phyloP scores from a whole-genome alignment of 2,797 vertebrate genomes.

The Siniperca scherzeri region DNA sequence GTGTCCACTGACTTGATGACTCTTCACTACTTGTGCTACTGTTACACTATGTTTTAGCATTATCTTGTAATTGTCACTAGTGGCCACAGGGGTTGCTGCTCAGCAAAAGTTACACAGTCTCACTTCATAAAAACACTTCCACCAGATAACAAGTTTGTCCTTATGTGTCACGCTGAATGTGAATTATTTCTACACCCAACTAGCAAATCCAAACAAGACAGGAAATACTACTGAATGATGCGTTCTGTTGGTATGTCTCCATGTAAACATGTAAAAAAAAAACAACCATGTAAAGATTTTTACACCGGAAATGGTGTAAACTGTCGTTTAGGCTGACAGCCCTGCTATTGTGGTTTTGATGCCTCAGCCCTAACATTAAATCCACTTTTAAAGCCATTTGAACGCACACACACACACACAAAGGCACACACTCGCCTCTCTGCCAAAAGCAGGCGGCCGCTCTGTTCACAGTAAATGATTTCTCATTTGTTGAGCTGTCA shows the following conservation, averaged over 20 bases:
- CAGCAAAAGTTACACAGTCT: background rate
- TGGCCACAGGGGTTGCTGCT: background rate
- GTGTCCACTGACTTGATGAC: background rate
- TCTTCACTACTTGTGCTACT: background rate
- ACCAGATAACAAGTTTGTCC: background rate
- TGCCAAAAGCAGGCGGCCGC: constrained; percentile 67
- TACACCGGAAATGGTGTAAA: constrained; percentile 24
- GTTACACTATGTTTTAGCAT: background rate
- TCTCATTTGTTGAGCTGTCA: constrained; percentile 84
- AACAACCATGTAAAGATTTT: constrained; percentile 4
- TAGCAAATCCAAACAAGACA: constrained; percentile 9
- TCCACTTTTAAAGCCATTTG: constrained; percentile 31
- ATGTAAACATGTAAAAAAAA: no score
- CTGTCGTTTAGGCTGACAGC: constrained; percentile 30
- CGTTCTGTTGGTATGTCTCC: no score
- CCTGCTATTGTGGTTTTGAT: constrained; percentile 41
- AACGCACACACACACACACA: constrained; percentile 28
- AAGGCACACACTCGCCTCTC: constrained; percentile 42
- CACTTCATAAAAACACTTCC: background rate
- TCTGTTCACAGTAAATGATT: constrained; percentile 81
- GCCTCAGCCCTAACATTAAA: constrained; percentile 52
- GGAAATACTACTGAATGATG: no score
- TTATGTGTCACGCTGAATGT: background rate
- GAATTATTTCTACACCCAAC: background rate
- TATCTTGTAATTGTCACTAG: background rate